Evolutionary conservation across 2,888 invertebrate genomes (phyloP).

Genomic region (Cotesia congregata): DNA sequence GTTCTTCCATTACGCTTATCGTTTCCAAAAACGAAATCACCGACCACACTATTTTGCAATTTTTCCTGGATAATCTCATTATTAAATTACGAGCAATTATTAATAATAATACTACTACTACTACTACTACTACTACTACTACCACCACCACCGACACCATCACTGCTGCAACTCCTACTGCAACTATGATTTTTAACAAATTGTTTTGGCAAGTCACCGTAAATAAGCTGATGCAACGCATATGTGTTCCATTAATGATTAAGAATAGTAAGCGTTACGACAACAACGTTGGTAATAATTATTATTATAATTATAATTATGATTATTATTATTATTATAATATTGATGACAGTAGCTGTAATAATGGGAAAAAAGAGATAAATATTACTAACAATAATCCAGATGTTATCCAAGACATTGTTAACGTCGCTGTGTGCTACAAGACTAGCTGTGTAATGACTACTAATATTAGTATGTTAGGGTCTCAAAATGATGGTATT

Average conservation of each 20-base stretch:
- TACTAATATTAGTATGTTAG: slow-evolving; percentile 65
- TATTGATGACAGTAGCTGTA: slow-evolving; percentile 28
- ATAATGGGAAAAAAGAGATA: slow-evolving; percentile 43
- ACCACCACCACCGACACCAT: slow-evolving; percentile 52
- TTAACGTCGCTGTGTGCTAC: slow-evolving; percentile 64
- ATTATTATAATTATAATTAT: slow-evolving; percentile 48
- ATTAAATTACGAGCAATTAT: slow-evolving; percentile 56
- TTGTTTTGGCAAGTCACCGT: slow-evolving; percentile 61
- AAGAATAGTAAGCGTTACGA: slow-evolving; percentile 61
- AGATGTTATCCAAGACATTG: slow-evolving; percentile 61
- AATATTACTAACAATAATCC: slow-evolving; percentile 59
- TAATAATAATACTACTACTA: slow-evolving; percentile 48
- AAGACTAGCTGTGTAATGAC: slow-evolving; percentile 64
- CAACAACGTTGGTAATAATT: slow-evolving; percentile 50
- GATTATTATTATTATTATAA: slow-evolving; percentile 38
- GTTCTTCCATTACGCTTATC: slow-evolving; percentile 71
- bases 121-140: slow-evolving; percentile 48
- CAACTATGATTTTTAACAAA: slow-evolving; percentile 27
- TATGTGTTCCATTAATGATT: slow-evolving; percentile 70
- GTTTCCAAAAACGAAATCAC: slow-evolving; percentile 67
- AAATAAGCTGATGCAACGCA: slow-evolving; percentile 67
- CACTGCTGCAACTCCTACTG: slow-evolving; percentile 33
- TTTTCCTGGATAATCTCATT: slow-evolving; percentile 59
- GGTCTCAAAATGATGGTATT: slow-evolving; percentile 69
- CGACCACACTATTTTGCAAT: slow-evolving; percentile 61